Evolutionary conservation across 1,140 invertebrate species (phyloP), one percentile per base, ranked within the genome.

Genomic region (Oryzaephilus surinamensis): DNA sequence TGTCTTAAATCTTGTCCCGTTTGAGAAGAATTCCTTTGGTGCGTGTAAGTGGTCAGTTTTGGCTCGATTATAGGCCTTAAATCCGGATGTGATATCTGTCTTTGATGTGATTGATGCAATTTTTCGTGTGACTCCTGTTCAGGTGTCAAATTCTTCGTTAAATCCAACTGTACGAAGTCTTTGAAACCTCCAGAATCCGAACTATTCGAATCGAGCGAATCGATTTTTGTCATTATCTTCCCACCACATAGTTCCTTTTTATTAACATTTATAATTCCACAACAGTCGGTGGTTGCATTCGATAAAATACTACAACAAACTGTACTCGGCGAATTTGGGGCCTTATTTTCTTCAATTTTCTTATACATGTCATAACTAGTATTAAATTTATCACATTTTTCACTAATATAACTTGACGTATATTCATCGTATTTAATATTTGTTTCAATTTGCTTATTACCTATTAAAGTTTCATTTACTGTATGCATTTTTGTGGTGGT

Each of bases 111-210:
- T 13, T 11, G 13, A 24, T 14, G 27, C n/a, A n/a, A n/a, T n/a
- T 20, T 10, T 20, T 21, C 17, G 21, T 28, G 10, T 32, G 8
- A 11, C 30, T 7, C 35, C 23, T 15, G 42, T 30, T 39, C 31
- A 33, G 32, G 43, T 37, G 37, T 19, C n/a, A 23, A 18, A 12
- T 31, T 31, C 13, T 35, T 35, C 11, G 23, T 27, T 13, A 55
- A 21, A 26, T 57, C 53, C 21, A 55, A 24, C 23, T 60, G 58
- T 8, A 61, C 35, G 29, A 62, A 62, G 21, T 62, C 60, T 39
- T 62, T 62, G 33, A 62, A 62, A 11, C 60, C 60, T 12, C 60
- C 60, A 4, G 60, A 62, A 43, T 62, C 60, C 0, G 60, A 62
- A 0, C 57, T 60, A 32, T 55, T 60, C 1, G 60, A 62, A 38